Base-by-base conservation (phyloP, 1,140 invertebrate genomes). In the Pseudomyrmex sp. region DNA sequence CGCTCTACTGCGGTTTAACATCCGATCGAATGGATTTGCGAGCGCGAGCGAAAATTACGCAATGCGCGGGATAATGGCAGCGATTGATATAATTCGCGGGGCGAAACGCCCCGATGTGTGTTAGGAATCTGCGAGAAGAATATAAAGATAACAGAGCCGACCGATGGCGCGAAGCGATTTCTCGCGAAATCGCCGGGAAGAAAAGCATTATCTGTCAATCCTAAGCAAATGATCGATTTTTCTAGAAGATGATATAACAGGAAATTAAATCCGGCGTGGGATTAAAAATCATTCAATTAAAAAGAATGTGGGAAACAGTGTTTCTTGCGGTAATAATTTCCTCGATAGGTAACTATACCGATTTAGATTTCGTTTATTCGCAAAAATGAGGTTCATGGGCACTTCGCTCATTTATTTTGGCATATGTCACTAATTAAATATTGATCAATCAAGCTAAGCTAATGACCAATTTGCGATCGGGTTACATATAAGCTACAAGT, bases 1-100 rank as follows among this genome's bases (percentile, higher is more conserved):
- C 66, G 66, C 23, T 18, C 44, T 18, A 20, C 48, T 26, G 58
- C 35, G 50, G 50, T 63, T 59, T 62, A 70, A 76, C 72, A 56
- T 70, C 44, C 35, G 62, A 54, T 61, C 15, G 66, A 87, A 84
- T 50, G 15, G 74, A 59, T 72, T 83, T 54, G 59, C 66, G 18
- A 44, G 20, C 54, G 63, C 59, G 52, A 54, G 5, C 10, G 58
- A 56, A 56, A 84, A 83, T 87, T 88, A 75, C 74, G 69, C 20
- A 88, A 87, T 10, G 44, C 13, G 58, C n/a, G n/a, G 50, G 50
- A 59, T 84, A 84, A 86, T 87, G 44, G 80, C 35, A 35, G 26
- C 80, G 56, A 61, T 44, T 68, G 80, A 79, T 68, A 74, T 66
- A 66, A 84, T 82, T 75, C 52, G 61, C 44, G 46, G 9, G 48